Conservation (phyloP, 2,113 vertebrate genomes). For the Amia ocellicauda region DNA sequence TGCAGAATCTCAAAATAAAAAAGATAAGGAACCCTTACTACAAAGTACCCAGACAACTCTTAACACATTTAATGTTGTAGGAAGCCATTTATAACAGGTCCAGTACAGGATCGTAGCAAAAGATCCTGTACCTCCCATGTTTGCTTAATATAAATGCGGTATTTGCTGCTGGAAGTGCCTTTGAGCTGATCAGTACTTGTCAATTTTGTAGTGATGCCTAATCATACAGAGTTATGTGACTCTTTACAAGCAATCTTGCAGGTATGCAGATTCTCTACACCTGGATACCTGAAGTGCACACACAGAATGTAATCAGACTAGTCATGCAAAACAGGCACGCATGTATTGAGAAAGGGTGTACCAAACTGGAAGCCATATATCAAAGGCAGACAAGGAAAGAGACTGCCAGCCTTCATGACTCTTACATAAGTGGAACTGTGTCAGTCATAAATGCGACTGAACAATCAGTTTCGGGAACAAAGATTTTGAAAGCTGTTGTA, state of each 20-base stretch:
- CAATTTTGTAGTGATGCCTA: background rate
- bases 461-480: no score
- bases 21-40: constrained; percentile 47
- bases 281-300: constrained; percentile 48
- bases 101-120: constrained; percentile 36
- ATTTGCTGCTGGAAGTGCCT: constrained; percentile 13
- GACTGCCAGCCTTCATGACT: no score
- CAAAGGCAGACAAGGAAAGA: no score
- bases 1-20: constrained; percentile 61
- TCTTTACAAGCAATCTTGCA: constrained; percentile 33
- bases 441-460: no score
- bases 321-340: constrained; percentile 67
- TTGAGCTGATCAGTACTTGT: background rate
- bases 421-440: no score
- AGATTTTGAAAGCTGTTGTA: no score
- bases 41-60: constrained; percentile 59
- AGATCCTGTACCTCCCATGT: constrained; percentile 41
- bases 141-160: constrained; percentile 36
- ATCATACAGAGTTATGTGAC: background rate
- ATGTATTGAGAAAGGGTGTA: no score
- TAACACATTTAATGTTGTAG: constrained; percentile 59
- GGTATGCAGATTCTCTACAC: constrained; percentile 55
- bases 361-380: no score
- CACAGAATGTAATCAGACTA: constrained; percentile 65
- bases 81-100: constrained; percentile 56